These are phyloP conservation scores for Gymnocheta viridis DNA, from an alignment of 2,888 invertebrate genomes.

Conservation along the genomic window DNA sequence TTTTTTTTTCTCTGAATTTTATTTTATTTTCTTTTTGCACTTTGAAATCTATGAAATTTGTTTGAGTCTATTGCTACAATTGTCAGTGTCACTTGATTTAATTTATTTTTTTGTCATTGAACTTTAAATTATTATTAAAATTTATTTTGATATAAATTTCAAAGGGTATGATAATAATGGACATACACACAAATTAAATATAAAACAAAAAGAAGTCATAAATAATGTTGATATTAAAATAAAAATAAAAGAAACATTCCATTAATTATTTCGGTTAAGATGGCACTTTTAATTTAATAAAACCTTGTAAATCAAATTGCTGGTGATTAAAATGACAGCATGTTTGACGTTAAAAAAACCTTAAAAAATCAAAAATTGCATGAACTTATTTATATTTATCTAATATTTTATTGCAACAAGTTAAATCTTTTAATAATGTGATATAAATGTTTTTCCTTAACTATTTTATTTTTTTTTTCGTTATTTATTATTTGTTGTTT, in stretches of 20 bases:
- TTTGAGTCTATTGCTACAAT: neutral
- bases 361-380: neutral
- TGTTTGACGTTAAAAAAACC: constrained; percentile 1
- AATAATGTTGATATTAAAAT: neutral
- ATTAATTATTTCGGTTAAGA: constrained; percentile 10
- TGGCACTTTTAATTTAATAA: neutral
- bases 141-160: constrained; percentile 3
- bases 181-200: too few relatives aligned
- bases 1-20: neutral
- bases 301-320: constrained; percentile 7
- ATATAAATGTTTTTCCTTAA: too few relatives aligned
- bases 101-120: constrained; percentile 5
- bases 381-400: neutral
- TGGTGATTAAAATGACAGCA: neutral
- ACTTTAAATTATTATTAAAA: neutral
- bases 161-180: neutral
- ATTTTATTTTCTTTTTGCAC: neutral
- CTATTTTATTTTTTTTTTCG: too few relatives aligned
- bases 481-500: too few relatives aligned
- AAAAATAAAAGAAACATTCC: neutral
- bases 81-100: neutral
- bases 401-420: constrained; percentile 10
- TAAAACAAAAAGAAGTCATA: neutral
- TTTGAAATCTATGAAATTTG: neutral
- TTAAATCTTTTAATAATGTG: neutral